Base-by-base conservation (phyloP, 2,113 vertebrate genomes). In the Axis porcinus region DNA sequence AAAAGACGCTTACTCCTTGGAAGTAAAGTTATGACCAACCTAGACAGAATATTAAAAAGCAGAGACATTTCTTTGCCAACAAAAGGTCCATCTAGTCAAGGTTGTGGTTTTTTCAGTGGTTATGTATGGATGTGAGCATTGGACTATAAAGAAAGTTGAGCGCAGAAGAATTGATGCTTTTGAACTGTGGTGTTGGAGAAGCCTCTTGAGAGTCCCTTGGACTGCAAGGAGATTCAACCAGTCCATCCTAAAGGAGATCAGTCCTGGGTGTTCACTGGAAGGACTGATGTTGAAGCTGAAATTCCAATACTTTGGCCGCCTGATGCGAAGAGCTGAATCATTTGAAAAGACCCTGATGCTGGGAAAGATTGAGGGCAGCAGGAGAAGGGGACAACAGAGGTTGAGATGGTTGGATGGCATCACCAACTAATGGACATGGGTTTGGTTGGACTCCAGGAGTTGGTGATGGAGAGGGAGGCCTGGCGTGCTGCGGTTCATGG, bases 341-440 rank as follows among this genome's bases (percentile, higher is more conserved):
- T 4, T 64, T 7, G 30, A 64, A 64, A 33, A 64, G 15, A 16
- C 15, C 7, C 11, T 64, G 15, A 33, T 33, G 62, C 62, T 33
- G 62, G 60, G 62, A 64, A 33, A 8, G 62, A 64, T 16, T 64
- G 62, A 33, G 30, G 62, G 30, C 30, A 33, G 62, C 30, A 17
- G 58, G 6, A 60, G 60, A 64, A 64, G 62, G 62, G 30, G 15
- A n/a, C 30, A 0, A 64, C 62, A 9, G 62, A 64, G 30, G 30
- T 9, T 64, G 30, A 64, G 62, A 64, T n/a, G 15, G 15, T 17
- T 64, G 30, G 62, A n/a, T n/a, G 30, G 30, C 30, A 17, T 64
- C 15, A n/a, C 62, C 1, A 0, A 64, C 62, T 64, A 17, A 64
- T 0, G 7, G 7, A 16, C 30, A 17, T 17, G 15, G 30, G 15